phyloP scores from a whole-genome alignment of 2,888 invertebrate species.

The Cheiracanthium punctorium region DNA sequence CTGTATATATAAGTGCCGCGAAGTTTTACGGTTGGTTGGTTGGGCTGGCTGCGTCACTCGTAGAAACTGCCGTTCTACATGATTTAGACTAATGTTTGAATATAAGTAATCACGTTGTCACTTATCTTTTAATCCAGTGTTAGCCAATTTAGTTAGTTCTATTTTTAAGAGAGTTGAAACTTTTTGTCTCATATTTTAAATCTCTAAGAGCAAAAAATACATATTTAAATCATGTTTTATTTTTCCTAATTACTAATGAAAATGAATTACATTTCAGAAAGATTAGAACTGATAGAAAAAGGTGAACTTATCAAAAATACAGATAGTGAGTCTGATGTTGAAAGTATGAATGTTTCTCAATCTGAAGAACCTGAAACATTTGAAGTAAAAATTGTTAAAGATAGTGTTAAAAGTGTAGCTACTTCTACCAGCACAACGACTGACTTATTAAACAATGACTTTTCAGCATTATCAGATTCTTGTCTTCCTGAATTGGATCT shows the following conservation, averaged over 20 bases:
- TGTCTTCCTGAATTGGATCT: conserved; percentile 73
- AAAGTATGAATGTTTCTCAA: conserved; percentile 44
- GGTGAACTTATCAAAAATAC: conserved; percentile 73
- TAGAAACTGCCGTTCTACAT: no score
- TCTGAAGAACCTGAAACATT: conserved; percentile 19
- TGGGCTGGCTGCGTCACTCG: no score
- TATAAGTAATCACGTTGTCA: no score
- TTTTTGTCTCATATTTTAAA: no score
- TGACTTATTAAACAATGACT: conserved; percentile 50
- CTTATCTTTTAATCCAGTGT: no score
- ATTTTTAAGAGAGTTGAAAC: no score
- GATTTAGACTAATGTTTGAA: no score
- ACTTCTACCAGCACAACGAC: conserved; percentile 8
- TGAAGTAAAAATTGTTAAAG: conserved; percentile 29
- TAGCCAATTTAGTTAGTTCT: no score
- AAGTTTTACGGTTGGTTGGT: no score
- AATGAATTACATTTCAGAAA: conserved; percentile 70
- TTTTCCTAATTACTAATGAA: background rate
- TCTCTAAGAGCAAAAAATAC: no score
- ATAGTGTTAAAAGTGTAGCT: conserved; percentile 22
- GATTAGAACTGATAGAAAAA: conserved; percentile 75
- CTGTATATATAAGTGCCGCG: no score
- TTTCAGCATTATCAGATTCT: conserved; percentile 70
- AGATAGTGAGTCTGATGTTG: conserved; percentile 61
- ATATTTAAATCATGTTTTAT: background rate